A percentile compares a stretch with the other conserved stretches of the same genome.
These are phyloP conservation scores for Drosophila eugracilis DNA, from an alignment of 1,140 invertebrate species.

Conservation along the genomic window DNA sequence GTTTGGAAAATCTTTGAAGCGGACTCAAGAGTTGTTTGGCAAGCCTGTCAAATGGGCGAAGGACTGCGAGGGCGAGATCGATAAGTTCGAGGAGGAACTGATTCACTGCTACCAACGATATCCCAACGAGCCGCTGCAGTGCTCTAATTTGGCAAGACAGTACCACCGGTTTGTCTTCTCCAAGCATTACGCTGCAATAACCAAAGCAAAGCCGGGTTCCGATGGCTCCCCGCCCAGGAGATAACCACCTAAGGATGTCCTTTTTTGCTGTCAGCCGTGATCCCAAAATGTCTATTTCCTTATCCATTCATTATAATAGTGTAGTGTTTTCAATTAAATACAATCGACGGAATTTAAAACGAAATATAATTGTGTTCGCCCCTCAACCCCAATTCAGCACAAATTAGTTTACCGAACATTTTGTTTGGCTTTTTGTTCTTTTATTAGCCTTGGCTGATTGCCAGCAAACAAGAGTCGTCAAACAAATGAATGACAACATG, in stretches of 20 bases:
- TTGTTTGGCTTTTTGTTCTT: conserved; percentile 29
- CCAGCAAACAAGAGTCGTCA: conserved; percentile 55
- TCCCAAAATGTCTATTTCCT: neutral
- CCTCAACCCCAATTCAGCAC: conserved; percentile 8
- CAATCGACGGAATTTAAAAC: neutral
- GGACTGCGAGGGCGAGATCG: conserved; percentile 44
- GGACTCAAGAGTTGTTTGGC: conserved; percentile 53
- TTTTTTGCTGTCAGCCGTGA: neutral
- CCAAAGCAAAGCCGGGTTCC: neutral
- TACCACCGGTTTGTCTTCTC: conserved; percentile 58
- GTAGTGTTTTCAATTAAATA: conserved; percentile 3
- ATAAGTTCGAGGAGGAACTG: conserved; percentile 42
- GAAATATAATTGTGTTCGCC: neutral
- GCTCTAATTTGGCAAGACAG: conserved; percentile 50
- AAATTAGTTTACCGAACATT: conserved; percentile 32
- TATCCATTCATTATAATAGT: neutral
- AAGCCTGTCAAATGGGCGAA: conserved; percentile 50
- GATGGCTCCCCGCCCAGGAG: no score
- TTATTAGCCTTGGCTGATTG: conserved; percentile 60
- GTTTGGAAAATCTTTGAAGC: conserved; percentile 54
- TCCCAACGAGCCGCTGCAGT: conserved; percentile 50
- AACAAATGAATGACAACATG: conserved; percentile 49
- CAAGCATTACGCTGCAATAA: conserved; percentile 43
- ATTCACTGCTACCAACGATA: conserved; percentile 51
- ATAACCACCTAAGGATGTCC: neutral